phyloP scores from a whole-genome alignment of 2,797 vertebrate genomes.

The Mormyrus hasselquistii region DNA sequence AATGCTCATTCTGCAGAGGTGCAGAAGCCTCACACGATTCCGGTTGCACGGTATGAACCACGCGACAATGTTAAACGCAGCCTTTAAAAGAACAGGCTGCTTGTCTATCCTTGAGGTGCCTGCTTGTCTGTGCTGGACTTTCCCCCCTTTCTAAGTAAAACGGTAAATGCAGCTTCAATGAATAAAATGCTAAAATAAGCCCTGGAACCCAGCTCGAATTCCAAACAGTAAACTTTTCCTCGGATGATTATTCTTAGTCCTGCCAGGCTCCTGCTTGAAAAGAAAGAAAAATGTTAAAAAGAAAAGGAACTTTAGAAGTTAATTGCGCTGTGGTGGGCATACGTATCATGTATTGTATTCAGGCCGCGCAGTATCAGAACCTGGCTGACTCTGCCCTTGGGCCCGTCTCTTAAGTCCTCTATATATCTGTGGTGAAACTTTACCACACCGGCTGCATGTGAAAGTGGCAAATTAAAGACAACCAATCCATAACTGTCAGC shows the following conservation, averaged over 20 bases:
- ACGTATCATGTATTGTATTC: constrained; percentile 63
- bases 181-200: constrained; percentile 58
- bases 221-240: constrained; percentile 69
- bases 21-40: not conserved
- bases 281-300: constrained; percentile 41
- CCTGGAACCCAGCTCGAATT: constrained; percentile 66
- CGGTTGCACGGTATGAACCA: constrained; percentile 26
- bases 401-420: constrained; percentile 53
- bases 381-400: constrained; percentile 40
- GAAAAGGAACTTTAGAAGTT: constrained; percentile 58
- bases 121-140: constrained; percentile 59
- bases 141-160: constrained; percentile 54
- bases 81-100: constrained; percentile 62
- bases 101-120: constrained; percentile 66
- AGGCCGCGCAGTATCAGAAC: constrained; percentile 50
- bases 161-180: constrained; percentile 65
- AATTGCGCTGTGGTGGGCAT: constrained; percentile 62
- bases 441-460: constrained; percentile 51
- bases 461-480: constrained; percentile 61
- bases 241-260: constrained; percentile 69
- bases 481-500: constrained; percentile 58
- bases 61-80: constrained; percentile 44
- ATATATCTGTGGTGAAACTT: constrained; percentile 52
- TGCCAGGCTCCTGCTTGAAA: constrained; percentile 62
- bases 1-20: not conserved